Conservation (phyloP, 2,797 vertebrate genomes). For the Alosa sapidissima region DNA sequence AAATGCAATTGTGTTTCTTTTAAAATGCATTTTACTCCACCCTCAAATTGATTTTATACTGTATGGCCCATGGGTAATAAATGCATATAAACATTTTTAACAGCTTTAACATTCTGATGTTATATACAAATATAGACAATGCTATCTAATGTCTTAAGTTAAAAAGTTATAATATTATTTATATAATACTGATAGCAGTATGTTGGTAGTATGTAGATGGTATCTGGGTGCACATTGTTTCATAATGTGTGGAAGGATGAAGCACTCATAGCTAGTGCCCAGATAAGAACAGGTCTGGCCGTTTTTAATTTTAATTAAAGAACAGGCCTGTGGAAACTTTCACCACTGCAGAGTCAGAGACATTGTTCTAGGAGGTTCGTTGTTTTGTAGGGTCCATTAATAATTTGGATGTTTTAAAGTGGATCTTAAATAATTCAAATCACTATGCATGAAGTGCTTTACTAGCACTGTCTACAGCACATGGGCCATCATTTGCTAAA, state of each 20-base stretch:
- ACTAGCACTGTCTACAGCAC: background rate
- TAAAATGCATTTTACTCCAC: background rate
- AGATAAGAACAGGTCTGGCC: background rate
- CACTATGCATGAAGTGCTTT: background rate
- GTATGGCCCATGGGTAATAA: too few species aligned
- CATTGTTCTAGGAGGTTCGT: background rate
- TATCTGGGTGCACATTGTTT: background rate
- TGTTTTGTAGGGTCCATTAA: background rate
- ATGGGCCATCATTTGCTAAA: background rate
- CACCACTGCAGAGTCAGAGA: background rate
- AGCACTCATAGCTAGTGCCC: background rate
- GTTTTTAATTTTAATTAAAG: background rate
- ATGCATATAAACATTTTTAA: too few species aligned
- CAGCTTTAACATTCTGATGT: background rate
- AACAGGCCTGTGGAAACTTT: background rate
- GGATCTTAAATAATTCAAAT: background rate
- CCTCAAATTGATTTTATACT: background rate
- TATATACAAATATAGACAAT: background rate
- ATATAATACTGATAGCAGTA: too few species aligned
- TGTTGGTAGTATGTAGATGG: too few species aligned
- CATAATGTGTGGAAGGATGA: background rate
- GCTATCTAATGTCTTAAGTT: too few species aligned
- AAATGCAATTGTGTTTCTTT: background rate
- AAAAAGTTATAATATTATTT: too few species aligned
- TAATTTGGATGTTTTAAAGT: constrained; percentile 6